Conservation (phyloP, 2,113 vertebrate species). For the Bos javanicus region DNA sequence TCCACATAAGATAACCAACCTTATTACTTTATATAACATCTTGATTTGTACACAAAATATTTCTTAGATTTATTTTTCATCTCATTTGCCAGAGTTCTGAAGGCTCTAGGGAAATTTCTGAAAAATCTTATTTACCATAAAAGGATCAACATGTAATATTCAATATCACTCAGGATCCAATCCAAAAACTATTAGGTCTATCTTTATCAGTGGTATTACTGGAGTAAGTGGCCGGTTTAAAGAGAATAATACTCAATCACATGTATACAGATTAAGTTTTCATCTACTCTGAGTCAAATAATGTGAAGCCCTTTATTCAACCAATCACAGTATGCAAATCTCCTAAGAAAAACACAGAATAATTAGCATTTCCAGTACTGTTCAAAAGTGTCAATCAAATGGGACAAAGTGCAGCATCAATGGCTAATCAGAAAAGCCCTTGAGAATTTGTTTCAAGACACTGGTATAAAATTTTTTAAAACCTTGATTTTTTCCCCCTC, state of each 20-base stretch:
- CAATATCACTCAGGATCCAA: not conserved
- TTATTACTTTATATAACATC: not conserved
- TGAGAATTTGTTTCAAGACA: constrained; percentile 41
- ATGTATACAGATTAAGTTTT: not conserved
- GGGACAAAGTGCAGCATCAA: constrained; percentile 67
- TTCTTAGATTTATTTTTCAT: not conserved
- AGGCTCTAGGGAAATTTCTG: not conserved
- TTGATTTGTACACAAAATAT: not conserved
- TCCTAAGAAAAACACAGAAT: constrained; percentile 7
- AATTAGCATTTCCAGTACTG: constrained; percentile 21
- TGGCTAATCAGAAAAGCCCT: constrained; percentile 47
- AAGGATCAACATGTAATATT: not conserved
- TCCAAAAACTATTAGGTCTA: not conserved
- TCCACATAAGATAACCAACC: not conserved
- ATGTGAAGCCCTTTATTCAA: not conserved
- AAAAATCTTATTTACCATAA: not conserved
- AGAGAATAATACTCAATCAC: constrained; percentile 60
- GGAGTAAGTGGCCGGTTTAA: not conserved
- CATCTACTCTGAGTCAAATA: constrained; percentile 35
- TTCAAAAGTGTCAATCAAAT: constrained; percentile 42
- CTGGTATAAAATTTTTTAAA: not conserved
- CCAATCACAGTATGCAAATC: constrained; percentile 8
- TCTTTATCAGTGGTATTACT: not conserved
- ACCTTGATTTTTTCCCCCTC: not conserved
- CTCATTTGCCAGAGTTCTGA: not conserved